These are phyloP conservation scores for Apodemia arnacis DNA, from an alignment of 2,888 invertebrate species.

Conservation along the genomic window DNA sequence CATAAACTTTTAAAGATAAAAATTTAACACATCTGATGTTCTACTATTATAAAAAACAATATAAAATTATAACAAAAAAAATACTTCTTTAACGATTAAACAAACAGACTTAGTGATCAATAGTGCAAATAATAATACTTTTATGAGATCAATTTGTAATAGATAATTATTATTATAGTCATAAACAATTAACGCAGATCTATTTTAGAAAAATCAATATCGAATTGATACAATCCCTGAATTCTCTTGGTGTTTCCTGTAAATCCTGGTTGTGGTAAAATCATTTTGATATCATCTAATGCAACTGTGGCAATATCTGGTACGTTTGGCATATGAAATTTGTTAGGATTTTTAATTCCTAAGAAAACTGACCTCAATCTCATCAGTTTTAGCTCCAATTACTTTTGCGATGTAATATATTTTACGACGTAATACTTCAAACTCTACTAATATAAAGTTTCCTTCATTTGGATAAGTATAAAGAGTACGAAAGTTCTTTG, in stretches of 20 bases:
- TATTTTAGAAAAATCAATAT: neutral
- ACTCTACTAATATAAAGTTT: neutral
- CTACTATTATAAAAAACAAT: neutral
- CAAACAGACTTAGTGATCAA: neutral
- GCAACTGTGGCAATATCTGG: neutral
- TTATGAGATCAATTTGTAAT: neutral
- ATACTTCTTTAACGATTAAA: neutral
- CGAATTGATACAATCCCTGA: neutral
- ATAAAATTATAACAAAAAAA: neutral
- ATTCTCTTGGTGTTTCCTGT: neutral
- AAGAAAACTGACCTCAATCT: neutral
- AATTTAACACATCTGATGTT: neutral
- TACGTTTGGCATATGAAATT: neutral
- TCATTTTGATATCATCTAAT: neutral
- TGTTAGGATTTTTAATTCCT: neutral
- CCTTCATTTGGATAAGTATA: neutral
- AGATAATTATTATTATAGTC: neutral
- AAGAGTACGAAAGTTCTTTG: neutral
- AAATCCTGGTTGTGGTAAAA: neutral
- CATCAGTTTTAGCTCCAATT: neutral
- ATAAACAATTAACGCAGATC: neutral
- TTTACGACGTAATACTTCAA: neutral
- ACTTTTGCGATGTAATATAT: constrained; percentile 6
- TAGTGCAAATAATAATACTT: neutral
- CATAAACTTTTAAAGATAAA: neutral